phyloP scores from a whole-genome alignment of 2,797 vertebrate species.

The Xiphorhynchus erythropygius region DNA sequence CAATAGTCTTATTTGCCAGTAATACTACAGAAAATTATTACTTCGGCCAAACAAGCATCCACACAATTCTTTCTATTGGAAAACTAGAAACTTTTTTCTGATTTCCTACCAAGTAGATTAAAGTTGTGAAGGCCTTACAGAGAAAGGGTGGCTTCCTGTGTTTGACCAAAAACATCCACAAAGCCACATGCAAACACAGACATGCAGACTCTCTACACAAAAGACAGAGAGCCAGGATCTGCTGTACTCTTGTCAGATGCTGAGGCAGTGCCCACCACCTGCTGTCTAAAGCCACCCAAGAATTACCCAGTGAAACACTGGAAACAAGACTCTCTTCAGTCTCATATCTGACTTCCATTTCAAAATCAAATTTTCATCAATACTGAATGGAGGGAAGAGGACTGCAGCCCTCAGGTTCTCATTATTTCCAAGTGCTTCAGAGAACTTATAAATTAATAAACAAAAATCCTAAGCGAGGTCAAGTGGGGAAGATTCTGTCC shows the following conservation, averaged over 20 bases:
- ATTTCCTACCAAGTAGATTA: not conserved
- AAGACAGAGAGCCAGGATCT: not conserved
- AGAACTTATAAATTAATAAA: not conserved
- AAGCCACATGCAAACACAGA: not conserved
- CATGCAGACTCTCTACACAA: too few relatives aligned
- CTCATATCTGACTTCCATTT: not conserved
- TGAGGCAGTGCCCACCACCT: not conserved
- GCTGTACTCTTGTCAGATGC: fast-evolving
- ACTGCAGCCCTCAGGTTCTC: not conserved
- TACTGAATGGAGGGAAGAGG: not conserved
- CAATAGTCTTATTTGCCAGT: not conserved
- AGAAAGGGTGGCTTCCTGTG: not conserved
- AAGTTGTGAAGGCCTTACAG: not conserved
- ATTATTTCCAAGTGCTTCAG: not conserved
- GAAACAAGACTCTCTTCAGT: not conserved
- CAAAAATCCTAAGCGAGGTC: not conserved
- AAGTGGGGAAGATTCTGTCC: not conserved
- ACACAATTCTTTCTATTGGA: not conserved
- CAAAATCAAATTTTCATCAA: not conserved
- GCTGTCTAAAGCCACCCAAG: not conserved
- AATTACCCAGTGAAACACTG: not conserved
- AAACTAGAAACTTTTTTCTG: not conserved
- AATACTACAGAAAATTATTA: not conserved
- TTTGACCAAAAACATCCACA: not conserved
- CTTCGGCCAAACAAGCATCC: not conserved